These are phyloP conservation scores for Molothrus aeneus DNA, from an alignment of 2,797 vertebrate genomes.

Conservation along the genomic window DNA sequence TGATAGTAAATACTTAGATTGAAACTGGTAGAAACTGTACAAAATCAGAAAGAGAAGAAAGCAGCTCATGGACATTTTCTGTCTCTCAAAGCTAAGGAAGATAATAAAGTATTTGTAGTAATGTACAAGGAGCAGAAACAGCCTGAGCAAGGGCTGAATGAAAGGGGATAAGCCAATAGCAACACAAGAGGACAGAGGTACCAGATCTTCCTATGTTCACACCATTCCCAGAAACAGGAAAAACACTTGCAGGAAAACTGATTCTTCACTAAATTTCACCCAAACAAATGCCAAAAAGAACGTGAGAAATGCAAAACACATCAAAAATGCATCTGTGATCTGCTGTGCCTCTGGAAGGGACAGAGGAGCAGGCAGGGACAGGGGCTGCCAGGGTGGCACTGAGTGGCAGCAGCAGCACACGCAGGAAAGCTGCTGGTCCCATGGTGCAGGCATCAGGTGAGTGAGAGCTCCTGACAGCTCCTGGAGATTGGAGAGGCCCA, in stretches of 20 bases:
- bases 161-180: neutral
- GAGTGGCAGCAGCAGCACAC: neutral
- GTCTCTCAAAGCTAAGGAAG: neutral
- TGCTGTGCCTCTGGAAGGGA: neutral
- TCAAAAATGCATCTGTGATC: neutral
- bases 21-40: neutral
- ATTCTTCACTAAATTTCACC: neutral
- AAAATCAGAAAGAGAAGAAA: neutral
- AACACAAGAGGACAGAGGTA: neutral
- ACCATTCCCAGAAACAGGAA: neutral
- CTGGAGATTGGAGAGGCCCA: neutral
- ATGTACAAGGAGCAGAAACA: neutral
- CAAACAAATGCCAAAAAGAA: neutral
- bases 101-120: neutral
- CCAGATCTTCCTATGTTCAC: neutral
- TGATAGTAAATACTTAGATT: neutral
- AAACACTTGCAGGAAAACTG: neutral
- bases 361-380: neutral
- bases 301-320: neutral
- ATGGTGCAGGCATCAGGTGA: neutral
- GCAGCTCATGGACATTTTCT: neutral
- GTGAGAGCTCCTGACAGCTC: neutral
- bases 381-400: neutral
- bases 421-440: neutral
- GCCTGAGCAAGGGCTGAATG: neutral